Base-by-base conservation (phyloP, 2,797 vertebrate species). In the Sylvia borin region DNA sequence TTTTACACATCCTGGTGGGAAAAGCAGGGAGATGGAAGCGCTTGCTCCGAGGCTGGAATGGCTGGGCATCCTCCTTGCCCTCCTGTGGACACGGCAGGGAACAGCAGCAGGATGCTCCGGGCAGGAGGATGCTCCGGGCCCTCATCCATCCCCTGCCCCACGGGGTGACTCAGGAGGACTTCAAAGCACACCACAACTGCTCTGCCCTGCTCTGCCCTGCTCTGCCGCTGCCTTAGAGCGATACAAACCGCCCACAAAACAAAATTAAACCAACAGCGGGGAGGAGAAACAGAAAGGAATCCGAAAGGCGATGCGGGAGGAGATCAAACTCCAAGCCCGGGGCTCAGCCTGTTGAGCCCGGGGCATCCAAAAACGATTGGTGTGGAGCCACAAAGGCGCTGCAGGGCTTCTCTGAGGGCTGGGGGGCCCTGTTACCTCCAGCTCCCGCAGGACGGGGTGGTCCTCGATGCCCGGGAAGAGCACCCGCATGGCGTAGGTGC, bases 391-490 rank as follows among this genome's bases (percentile, higher is more conserved):
- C 2, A 5, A 34, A 58, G 91, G 60, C 11, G 64, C 75, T 71
- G 72, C 53, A 32, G 54, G 40, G 22, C 42, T 7, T 22, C 65
- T 54, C 81, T 0, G 25, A 34, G 68, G 47, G 47, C 34, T 57
- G 19, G 11, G 70, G 57, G 66, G 4, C 11, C 1, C 7, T 1
- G 8, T 97, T 96, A 98, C 98, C 98, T 98, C 98, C 95, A 99
- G 98, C 87, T 98, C 98, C 88, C 99, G 97, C 76, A 99, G 98
- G 10, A 99, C 99, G 0, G 99, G 99, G 88, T 99, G 99, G 93
- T 99, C 99, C 67, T 99, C 99, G 2, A 99, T 99, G 95, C 99
- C 99, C 0, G 99, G 99, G 95, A 99, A 99, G 4, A 99, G 98
- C n/a, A 99, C 99, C 60, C 99, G 96, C 99, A 99, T 99, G 90